These are phyloP conservation scores for Macropodus opercularis DNA, from an alignment of 2,797 vertebrate genomes.

Conservation along the genomic window DNA sequence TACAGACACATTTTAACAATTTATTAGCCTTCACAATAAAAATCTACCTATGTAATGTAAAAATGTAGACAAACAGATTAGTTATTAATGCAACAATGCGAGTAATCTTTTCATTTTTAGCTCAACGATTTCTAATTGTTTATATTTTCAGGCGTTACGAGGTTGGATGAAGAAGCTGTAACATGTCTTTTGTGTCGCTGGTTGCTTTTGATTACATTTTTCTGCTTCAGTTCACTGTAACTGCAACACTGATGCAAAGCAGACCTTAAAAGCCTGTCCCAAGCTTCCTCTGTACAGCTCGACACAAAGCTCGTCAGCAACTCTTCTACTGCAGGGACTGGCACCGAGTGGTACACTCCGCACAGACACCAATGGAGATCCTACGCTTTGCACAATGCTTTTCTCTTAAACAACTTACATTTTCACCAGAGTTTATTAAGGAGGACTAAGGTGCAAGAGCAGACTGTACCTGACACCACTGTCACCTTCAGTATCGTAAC, in stretches of 20 bases:
- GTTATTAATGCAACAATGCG: not conserved
- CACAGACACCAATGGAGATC: constrained; percentile 29
- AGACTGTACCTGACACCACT: not conserved
- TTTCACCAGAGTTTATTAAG: constrained; percentile 6
- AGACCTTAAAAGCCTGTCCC: constrained; percentile 32
- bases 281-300: constrained; percentile 48
- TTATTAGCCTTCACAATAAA: not conserved
- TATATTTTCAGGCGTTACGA: not conserved
- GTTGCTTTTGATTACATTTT: not conserved
- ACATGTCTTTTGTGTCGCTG: not conserved
- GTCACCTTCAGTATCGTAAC: constrained; percentile 3
- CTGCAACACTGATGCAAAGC: no score
- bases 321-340: constrained; percentile 50
- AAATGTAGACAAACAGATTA: not conserved
- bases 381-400: no score
- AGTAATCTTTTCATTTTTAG: not conserved
- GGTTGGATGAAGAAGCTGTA: not conserved
- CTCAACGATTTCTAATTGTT: not conserved
- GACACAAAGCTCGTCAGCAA: constrained; percentile 53
- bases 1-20: not conserved
- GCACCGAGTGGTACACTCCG: constrained; percentile 49
- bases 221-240: not conserved
- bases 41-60: not conserved
- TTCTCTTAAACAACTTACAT: constrained; percentile 6
- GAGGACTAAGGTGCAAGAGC: not conserved